Evolutionary conservation across 2,888 invertebrate genomes (phyloP).

Genomic region (Parapristionchus giblindavisi): DNA sequence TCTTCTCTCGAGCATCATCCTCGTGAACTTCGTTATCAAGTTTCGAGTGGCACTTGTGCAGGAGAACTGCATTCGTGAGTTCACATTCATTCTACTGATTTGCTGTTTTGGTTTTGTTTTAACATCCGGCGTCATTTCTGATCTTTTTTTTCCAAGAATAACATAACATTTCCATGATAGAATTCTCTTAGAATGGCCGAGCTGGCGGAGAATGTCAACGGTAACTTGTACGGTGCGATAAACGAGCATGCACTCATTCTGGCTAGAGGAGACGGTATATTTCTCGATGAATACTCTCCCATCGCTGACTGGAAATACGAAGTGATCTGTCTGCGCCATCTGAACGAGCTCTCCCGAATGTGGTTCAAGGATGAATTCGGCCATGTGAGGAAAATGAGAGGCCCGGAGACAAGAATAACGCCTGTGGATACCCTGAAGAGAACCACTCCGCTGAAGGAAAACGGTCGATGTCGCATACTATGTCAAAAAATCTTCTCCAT

Average conservation of each 20-base stretch:
- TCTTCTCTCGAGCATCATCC: background rate
- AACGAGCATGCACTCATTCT: background rate
- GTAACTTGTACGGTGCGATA: background rate
- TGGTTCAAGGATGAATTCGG: slow-evolving; percentile 1
- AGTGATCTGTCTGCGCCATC: background rate
- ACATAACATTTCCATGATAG: background rate
- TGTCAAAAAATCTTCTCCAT: background rate
- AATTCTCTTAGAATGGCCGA: background rate
- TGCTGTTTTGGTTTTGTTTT: too few species aligned
- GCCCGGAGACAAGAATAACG: background rate
- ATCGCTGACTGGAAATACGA: background rate
- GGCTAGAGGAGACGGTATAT: background rate
- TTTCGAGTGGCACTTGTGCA: background rate
- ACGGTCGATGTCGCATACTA: background rate
- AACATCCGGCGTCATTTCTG: too few species aligned
- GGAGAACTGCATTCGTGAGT: background rate
- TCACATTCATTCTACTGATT: too few species aligned
- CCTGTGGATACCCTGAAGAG: background rate
- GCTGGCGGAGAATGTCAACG: background rate
- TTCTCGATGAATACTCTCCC: background rate
- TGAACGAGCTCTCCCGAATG: background rate
- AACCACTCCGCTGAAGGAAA: background rate
- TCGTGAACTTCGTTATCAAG: background rate
- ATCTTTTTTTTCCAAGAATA: too few species aligned
- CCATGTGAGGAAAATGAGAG: background rate